These are phyloP conservation scores for Pica pica DNA, from an alignment of 2,113 vertebrate genomes.

Conservation along the genomic window DNA sequence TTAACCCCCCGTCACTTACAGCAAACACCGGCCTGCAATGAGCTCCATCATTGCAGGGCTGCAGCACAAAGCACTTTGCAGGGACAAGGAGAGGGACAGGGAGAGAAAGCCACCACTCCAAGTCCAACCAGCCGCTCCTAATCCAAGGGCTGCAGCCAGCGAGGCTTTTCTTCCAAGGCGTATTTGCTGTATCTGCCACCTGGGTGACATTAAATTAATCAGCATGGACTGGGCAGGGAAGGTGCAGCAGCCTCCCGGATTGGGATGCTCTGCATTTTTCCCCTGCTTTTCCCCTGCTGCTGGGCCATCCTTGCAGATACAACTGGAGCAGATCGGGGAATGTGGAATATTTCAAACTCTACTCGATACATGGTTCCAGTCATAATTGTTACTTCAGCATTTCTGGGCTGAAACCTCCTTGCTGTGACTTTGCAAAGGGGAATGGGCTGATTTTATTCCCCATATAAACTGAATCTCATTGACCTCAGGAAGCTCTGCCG, in stretches of 20 bases:
- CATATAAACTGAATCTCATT: background rate
- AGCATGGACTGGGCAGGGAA: background rate
- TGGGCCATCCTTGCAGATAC: background rate
- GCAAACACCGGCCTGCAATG: background rate
- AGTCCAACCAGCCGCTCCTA: constrained; percentile 40
- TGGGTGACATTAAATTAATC: background rate
- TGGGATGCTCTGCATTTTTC: background rate
- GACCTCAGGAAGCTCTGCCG: background rate
- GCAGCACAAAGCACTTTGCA: background rate
- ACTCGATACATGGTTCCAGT: background rate
- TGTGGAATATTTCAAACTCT: background rate
- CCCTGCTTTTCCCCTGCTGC: background rate
- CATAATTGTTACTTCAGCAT: background rate
- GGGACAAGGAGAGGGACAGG: background rate
- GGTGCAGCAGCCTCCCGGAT: background rate
- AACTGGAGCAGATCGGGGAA: background rate
- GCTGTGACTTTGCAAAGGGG: background rate
- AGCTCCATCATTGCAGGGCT: background rate
- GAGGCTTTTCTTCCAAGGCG: background rate
- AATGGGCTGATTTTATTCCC: rapidly evolving
- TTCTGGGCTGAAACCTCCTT: background rate
- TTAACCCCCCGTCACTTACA: background rate
- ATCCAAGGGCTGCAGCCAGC: constrained; percentile 18
- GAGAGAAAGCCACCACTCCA: background rate
- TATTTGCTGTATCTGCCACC: background rate